Evolutionary conservation across 2,888 invertebrate species (phyloP).

Genomic region (Drosophila nr. perissopoda): DNA sequence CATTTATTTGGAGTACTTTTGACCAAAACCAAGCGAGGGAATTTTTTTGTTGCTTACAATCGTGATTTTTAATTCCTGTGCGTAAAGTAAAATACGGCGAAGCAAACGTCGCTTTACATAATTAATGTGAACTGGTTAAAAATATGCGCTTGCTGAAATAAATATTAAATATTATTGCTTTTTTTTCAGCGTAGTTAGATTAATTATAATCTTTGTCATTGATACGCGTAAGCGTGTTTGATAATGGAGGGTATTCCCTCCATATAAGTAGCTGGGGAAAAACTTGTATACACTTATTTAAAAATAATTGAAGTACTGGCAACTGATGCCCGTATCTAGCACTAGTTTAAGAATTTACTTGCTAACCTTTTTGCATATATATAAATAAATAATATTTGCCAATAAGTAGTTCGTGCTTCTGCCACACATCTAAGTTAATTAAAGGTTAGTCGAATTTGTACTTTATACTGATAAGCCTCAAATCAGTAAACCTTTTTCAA

Average conservation of each 20-base stretch:
- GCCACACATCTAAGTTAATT: background rate
- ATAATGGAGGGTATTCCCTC: background rate
- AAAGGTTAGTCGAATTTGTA: background rate
- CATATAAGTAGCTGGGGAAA: background rate
- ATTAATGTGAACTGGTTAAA: conserved; percentile 1
- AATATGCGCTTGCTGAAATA: background rate
- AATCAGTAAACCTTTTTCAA: background rate
- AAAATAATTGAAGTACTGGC: background rate
- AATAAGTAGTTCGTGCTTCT: background rate
- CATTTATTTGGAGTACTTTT: conserved; percentile 8
- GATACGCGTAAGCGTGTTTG: background rate
- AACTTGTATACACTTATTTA: background rate
- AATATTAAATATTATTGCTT: background rate
- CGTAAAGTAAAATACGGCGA: background rate
- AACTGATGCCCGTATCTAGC: background rate
- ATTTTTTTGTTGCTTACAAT: conserved; percentile 3
- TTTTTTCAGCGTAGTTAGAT: background rate
- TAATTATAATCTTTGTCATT: background rate
- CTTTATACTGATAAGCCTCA: conserved; percentile 8
- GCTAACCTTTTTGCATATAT: no score
- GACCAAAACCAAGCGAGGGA: conserved; percentile 20
- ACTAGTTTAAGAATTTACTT: background rate
- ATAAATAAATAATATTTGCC: background rate
- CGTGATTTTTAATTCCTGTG: background rate
- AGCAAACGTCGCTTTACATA: conserved; percentile 14